Evolutionary conservation across 92 coral and sea anemone species (phyloP).

Genomic region (Galaxea fascicularis): DNA sequence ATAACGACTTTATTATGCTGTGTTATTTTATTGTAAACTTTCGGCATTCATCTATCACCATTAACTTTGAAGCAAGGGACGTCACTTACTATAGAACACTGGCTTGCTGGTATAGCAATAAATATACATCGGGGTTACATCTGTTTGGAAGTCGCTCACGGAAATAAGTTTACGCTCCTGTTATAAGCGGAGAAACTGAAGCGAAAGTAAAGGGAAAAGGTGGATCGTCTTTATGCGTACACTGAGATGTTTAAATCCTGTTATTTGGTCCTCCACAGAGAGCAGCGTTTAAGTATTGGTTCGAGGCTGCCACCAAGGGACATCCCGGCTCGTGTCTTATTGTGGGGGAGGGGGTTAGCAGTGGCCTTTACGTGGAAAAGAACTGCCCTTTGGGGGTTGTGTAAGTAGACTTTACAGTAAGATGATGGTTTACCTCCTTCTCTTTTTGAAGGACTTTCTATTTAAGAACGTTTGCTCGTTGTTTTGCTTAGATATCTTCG

Average conservation of each 20-base stretch:
- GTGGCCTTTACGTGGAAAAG: constrained; percentile 74
- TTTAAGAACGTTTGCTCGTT: background rate
- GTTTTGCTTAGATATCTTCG: constrained; percentile 68
- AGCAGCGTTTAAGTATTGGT: constrained; percentile 83
- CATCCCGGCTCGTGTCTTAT: constrained; percentile 90
- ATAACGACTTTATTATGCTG: no score
- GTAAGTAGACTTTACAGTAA: constrained; percentile 51
- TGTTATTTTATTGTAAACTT: no score
- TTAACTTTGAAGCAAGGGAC: background rate
- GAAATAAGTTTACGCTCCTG: no score
- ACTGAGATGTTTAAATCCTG: background rate
- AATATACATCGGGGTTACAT: background rate
- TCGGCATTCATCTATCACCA: background rate
- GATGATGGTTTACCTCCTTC: background rate
- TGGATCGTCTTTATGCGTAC: background rate
- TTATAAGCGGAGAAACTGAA: no score
- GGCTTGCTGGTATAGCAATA: background rate
- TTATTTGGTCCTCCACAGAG: constrained; percentile 32
- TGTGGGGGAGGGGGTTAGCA: constrained; percentile 91
- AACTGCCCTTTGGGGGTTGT: constrained; percentile 82
- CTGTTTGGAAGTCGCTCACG: background rate
- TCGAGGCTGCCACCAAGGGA: constrained; percentile 88
- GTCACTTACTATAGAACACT: background rate
- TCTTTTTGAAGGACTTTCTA: background rate
- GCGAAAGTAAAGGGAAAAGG: background rate